Evolutionary conservation across 2,888 invertebrate species (phyloP).

Genomic region (Lasioglossum morio): DNA sequence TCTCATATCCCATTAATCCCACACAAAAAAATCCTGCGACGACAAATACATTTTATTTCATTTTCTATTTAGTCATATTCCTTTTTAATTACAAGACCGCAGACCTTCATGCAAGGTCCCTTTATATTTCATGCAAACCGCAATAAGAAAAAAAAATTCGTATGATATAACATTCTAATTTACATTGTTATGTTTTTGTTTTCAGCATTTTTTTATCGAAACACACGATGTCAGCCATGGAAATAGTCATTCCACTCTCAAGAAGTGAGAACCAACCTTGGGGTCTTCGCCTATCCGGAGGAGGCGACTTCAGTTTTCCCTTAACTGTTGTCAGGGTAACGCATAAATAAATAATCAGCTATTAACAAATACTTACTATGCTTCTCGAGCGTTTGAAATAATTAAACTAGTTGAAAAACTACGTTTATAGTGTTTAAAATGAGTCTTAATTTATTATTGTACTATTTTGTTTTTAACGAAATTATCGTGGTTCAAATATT

Average conservation of each 20-base stretch:
- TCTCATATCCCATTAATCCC: too few species aligned
- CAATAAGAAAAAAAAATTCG: not conserved
- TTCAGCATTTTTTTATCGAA: conserved; percentile 5
- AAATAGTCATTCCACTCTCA: conserved; percentile 65
- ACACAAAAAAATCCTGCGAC: not conserved
- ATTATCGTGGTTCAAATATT: too few species aligned
- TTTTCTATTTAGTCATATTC: not conserved
- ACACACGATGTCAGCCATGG: conserved; percentile 47
- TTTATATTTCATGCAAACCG: not conserved
- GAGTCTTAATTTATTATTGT: too few species aligned
- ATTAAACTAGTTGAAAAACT: not conserved
- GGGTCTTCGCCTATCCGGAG: conserved; percentile 81
- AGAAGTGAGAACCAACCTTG: conserved; percentile 70
- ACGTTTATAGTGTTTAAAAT: not conserved
- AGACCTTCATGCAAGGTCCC: not conserved
- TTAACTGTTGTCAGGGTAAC: conserved; percentile 82
- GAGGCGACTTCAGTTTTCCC: conserved; percentile 78
- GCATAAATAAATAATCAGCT: not conserved
- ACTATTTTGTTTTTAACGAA: too few species aligned
- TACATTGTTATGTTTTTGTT: not conserved
- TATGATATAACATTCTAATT: too few species aligned
- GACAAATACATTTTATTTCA: not conserved
- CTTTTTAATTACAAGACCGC: not conserved
- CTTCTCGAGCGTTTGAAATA: not conserved
- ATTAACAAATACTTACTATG: not conserved